Base-by-base conservation (phyloP, 2,888 invertebrate species). In the Hydroisotoma schaefferi region DNA sequence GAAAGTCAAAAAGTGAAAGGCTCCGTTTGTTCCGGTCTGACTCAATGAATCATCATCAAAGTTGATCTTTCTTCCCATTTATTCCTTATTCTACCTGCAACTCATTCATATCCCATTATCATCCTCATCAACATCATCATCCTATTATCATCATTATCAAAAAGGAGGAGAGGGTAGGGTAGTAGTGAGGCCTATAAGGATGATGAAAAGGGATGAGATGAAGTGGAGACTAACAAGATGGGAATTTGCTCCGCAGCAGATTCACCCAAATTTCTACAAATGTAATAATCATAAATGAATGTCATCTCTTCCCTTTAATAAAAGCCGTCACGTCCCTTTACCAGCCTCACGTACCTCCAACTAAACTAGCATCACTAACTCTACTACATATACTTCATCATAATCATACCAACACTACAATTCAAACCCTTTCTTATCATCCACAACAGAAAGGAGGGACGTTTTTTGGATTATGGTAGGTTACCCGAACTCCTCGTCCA, bases 261-360 rank as follows among this genome's bases (percentile, higher is more conserved):
- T 49, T 37, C 37, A 25, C 52, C 33, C 5, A 52, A 52, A 52
- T 52, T 52, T 52, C 20, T 20, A 29, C 52, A 52, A 37, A 52
- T 37, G 37, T 52, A 52, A 52, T 52, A 37, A 52, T 52, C 52
- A 52, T 52, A 52, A 52, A 52, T 52, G 52, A 52, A 52, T 52
- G 52, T 52, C 52, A 52, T 29, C 52, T n/a, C 4, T 22, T 22
- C 23, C 22, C 6, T 43, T 18, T 10, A 43, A 46, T 12, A 22
- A 25, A 46, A 25, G 46, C 46, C 46, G 10, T 23, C 46, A 46
- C 46, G 46, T 46, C 15, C 33, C 33, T 15, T 33, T 15, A 33
- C n/a, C n/a, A n/a, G n/a, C n/a, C n/a, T n/a, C n/a, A n/a, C n/a
- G n/a, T n/a, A n/a, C n/a, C n/a, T n/a, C n/a, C n/a, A n/a, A n/a